Conservation (phyloP, 2,113 vertebrate species). For the Labeo rohita region DNA sequence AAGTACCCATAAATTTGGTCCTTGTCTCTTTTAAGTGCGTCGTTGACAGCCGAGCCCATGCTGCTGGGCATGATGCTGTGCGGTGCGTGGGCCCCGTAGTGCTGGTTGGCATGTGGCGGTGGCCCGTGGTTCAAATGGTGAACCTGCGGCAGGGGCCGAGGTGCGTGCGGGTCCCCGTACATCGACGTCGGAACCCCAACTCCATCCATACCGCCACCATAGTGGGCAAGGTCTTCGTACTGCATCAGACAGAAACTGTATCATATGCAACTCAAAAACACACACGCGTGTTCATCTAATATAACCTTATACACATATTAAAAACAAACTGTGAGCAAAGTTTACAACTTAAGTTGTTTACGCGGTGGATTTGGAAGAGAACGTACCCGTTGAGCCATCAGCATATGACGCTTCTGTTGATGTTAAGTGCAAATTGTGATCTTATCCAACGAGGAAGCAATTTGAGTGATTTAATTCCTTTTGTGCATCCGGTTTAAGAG, state of each 20-base stretch:
- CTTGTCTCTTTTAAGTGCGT: slow-evolving; percentile 94
- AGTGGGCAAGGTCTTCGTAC: slow-evolving; percentile 96
- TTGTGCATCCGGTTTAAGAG: slow-evolving; percentile 34
- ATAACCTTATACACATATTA: background rate
- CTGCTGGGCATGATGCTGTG: slow-evolving; percentile 91
- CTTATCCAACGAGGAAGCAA: slow-evolving; percentile 49
- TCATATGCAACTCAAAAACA: background rate
- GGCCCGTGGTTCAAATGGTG: slow-evolving; percentile 95
- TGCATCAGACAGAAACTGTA: slow-evolving; percentile 61
- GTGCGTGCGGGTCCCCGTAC: slow-evolving; percentile 94
- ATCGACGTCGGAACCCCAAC: slow-evolving; percentile 90
- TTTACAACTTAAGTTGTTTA: background rate
- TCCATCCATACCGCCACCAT: slow-evolving; percentile 92
- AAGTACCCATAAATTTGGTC: slow-evolving; percentile 95
- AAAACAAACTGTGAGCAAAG: background rate
- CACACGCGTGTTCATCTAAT: background rate
- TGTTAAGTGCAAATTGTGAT: slow-evolving; percentile 77
- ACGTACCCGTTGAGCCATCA: slow-evolving; percentile 98
- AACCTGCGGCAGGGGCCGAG: slow-evolving; percentile 89
- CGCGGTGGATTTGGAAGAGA: slow-evolving; percentile 59
- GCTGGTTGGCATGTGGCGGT: slow-evolving; percentile 89
- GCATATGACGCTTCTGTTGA: slow-evolving; percentile 83
- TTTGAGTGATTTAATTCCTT: slow-evolving; percentile 28
- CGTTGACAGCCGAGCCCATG: slow-evolving; percentile 92
- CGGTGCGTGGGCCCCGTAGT: slow-evolving; percentile 91